A percentile compares a stretch with the other conserved stretches of the same genome.
These are phyloP conservation scores for Protonemura montana DNA, from an alignment of 2,888 invertebrate species.

Conservation along the genomic window DNA sequence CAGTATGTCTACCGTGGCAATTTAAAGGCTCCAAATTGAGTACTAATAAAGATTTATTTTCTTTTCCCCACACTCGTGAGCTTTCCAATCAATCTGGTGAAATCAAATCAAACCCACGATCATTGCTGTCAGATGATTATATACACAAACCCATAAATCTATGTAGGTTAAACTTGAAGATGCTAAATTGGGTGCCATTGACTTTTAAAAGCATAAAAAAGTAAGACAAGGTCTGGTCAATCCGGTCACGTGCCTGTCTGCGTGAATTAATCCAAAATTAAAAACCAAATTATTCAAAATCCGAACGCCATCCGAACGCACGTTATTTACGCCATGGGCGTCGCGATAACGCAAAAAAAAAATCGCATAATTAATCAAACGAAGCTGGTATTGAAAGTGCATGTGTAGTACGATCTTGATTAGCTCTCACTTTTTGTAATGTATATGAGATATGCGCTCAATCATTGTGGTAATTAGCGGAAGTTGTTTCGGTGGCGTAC, in stretches of 20 bases:
- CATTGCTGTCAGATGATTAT: no score
- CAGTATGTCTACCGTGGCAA: no score
- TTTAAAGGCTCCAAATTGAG: no score
- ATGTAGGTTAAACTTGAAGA: no score
- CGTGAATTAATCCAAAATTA: neutral
- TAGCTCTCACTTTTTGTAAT: neutral
- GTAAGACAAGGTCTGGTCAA: neutral
- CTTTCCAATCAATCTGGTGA: no score
- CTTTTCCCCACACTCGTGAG: no score
- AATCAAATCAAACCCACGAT: no score
- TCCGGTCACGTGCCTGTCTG: neutral
- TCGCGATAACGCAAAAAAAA: neutral
- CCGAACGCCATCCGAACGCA: neutral
- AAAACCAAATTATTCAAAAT: neutral
- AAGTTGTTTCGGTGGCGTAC: neutral
- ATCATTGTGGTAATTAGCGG: neutral
- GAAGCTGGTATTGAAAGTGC: neutral
- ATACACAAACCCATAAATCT: no score
- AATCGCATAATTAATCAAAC: neutral
- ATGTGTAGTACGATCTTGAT: neutral
- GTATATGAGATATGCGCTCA: neutral
- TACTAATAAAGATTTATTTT: no score
- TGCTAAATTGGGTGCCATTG: neutral
- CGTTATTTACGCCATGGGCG: neutral
- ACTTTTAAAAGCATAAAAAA: neutral